Evolutionary conservation across 2,797 vertebrate species (phyloP).

Genomic region (Meriones psammophilus): DNA sequence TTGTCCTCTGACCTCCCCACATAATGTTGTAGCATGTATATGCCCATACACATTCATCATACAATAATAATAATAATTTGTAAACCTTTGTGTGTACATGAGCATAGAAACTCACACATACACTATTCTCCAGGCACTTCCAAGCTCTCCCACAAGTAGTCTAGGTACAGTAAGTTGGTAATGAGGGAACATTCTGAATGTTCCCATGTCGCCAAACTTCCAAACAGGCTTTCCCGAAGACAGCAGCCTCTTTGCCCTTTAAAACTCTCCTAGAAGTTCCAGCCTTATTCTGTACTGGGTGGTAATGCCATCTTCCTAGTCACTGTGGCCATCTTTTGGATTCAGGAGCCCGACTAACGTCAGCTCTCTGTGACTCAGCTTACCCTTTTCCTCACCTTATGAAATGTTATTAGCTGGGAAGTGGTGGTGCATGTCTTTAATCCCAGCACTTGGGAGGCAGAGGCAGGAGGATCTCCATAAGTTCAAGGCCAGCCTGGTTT

Average conservation of each 20-base stretch:
- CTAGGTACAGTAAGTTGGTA: neutral
- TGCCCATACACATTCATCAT: neutral
- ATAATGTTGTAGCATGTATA: neutral
- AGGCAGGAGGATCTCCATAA: too few relatives aligned
- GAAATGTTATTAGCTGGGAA: too few relatives aligned
- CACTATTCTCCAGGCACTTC: neutral
- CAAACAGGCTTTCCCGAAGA: neutral
- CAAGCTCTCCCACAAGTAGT: neutral
- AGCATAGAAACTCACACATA: neutral
- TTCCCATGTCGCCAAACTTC: neutral
- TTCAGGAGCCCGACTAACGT: neutral
- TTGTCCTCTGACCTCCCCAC: neutral
- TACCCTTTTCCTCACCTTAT: neutral
- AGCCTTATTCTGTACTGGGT: neutral
- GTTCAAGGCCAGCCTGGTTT: too few relatives aligned
- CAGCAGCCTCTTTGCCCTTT: neutral
- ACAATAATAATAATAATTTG: neutral
- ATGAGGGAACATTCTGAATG: neutral
- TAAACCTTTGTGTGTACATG: neutral
- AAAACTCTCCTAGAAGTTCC: neutral
- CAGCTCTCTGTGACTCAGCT: neutral
- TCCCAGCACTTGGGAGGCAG: too few relatives aligned
- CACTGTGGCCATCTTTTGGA: neutral
- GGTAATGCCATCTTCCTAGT: neutral
- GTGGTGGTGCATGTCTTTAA: too few relatives aligned